Base-by-base conservation (phyloP, 2,113 vertebrate genomes). In the Corythornis vintsioides region DNA sequence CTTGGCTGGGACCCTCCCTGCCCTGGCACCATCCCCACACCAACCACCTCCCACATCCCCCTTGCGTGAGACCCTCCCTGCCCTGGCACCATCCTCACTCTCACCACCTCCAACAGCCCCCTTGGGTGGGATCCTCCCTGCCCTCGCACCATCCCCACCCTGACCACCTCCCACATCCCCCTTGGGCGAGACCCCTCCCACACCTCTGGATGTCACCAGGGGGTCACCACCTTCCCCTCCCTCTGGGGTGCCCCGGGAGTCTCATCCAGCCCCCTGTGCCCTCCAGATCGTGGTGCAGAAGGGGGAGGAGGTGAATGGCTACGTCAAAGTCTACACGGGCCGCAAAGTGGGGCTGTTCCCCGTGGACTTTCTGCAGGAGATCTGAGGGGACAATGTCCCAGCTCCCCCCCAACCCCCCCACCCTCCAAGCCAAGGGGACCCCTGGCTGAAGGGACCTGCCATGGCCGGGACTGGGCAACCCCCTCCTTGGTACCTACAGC, bases 311-410 rank as follows among this genome's bases (percentile, higher is more conserved):
- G 97, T 98, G 86, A 99, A 98, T 0, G 99, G 99, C 56, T 99
- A 99, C 70, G 97, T 99, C 84, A 99, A 99, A 93, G 99, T 99
- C 96, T 99, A 98, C 98, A 99, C 99, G 1, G 99, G 99, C 82
- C 98, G 99, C 83, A 99, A 99, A 96, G 98, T 99, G 95, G 99
- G 99, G 90, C 99, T 99, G 95, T 99, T 99, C 87, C 98, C 99
- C 3, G 96, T 98, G 20, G 97, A 99, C 97, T 98, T 99, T 89
- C 97, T 99, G 78, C 97, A 99, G 95, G 99, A 99, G 95, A 98
- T 99, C 97, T 98, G 93, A 96, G 61, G 8, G 38, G 45, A 24
- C 47, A 11, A 24, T 3, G 0, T 26, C 63, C 59, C 31, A 8
- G 63, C 19, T 7, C 6, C 52, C 55, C 61, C 50, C 29, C 24